These are phyloP conservation scores for Allobates femoralis DNA, from an alignment of 2,797 vertebrate species.

Conservation along the genomic window DNA sequence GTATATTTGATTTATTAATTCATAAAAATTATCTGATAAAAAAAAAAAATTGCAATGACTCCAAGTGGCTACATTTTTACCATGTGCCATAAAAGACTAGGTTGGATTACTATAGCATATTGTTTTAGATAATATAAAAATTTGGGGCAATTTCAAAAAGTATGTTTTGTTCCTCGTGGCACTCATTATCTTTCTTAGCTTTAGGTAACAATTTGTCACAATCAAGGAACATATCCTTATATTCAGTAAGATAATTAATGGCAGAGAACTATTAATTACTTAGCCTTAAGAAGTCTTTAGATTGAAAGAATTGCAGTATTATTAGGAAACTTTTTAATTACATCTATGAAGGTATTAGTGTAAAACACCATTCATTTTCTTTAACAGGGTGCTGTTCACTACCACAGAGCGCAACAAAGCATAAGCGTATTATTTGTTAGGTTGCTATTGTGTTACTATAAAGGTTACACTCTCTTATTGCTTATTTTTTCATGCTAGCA, in stretches of 20 bases:
- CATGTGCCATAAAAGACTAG: background rate
- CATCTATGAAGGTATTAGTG: conserved; percentile 2
- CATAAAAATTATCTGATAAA: too few species aligned
- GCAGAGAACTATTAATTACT: conserved; percentile 44
- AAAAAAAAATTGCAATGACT: background rate
- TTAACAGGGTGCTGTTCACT: conserved; percentile 4
- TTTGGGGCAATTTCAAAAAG: conserved; percentile 1
- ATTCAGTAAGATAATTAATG: conserved; percentile 53
- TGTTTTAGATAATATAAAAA: background rate
- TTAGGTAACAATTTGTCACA: conserved; percentile 40
- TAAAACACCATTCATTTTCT: conserved; percentile 27
- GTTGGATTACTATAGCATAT: background rate
- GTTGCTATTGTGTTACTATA: background rate
- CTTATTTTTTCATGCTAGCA: background rate
- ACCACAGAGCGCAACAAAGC: background rate
- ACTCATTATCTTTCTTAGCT: conserved; percentile 40
- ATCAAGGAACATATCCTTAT: conserved; percentile 42
- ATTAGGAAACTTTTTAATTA: conserved; percentile 38
- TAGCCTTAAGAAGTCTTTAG: conserved; percentile 35
- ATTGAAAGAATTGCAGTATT: conserved; percentile 26
- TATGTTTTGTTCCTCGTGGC: conserved; percentile 17
- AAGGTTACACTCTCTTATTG: background rate
- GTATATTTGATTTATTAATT: too few species aligned
- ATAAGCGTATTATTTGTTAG: conserved; percentile 10
- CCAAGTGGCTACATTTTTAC: conserved; percentile 7